These are phyloP conservation scores for Metaphire vulgaris DNA, from an alignment of 1,140 invertebrate genomes.

Conservation along the genomic window DNA sequence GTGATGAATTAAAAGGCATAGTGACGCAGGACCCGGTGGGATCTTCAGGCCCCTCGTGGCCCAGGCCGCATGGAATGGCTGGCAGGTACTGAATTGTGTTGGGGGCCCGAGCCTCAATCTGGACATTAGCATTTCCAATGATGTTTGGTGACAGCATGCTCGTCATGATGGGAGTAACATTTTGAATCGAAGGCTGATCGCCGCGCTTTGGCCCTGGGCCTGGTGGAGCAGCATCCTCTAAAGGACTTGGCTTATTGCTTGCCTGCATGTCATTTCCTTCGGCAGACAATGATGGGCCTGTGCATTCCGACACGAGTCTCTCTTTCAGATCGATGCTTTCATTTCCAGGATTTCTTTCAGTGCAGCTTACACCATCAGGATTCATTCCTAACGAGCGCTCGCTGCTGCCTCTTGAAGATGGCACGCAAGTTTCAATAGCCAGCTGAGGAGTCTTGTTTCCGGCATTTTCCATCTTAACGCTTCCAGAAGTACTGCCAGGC, in stretches of 20 bases:
- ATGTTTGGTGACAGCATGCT: conserved; percentile 23
- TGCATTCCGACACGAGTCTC: conserved; percentile 7
- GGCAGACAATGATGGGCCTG: neutral
- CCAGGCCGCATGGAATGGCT: conserved; percentile 50
- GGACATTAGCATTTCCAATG: conserved; percentile 52
- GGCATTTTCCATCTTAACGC: neutral
- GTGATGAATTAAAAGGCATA: conserved; percentile 21
- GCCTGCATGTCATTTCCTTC: neutral
- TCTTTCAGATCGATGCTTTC: neutral
- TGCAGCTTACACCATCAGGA: neutral
- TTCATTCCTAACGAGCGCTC: neutral
- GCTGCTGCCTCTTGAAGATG: neutral
- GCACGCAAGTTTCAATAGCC: neutral
- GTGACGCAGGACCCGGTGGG: neutral
- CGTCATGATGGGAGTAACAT: neutral
- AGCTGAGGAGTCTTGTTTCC: neutral
- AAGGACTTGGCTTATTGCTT: too few species aligned
- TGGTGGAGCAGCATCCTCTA: neutral
- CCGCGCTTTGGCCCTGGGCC: neutral
- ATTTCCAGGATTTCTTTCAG: too few species aligned
- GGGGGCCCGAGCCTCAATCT: conserved; percentile 87
- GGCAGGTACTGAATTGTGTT: conserved; percentile 97
- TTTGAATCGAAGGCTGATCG: neutral
- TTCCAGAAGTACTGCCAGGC: neutral
- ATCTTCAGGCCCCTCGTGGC: neutral